Conservation (phyloP, 2,113 vertebrate species). For the Malurus elegans region DNA sequence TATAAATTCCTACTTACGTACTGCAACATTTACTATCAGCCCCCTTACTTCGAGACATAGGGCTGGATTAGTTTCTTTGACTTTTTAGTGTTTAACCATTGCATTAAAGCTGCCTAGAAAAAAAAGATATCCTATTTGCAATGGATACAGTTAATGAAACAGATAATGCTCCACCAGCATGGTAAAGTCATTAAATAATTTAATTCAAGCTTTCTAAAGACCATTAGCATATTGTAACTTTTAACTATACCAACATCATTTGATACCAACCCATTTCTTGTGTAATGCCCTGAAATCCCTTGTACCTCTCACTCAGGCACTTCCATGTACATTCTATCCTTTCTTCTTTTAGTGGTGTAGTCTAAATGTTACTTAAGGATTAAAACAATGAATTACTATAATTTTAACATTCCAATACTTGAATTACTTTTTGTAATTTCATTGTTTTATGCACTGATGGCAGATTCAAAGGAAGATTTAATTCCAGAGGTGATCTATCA, state of each 20-base stretch:
- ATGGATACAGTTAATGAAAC: background rate
- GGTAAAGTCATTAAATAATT: background rate
- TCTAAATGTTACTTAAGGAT: background rate
- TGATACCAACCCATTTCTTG: background rate
- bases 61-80: background rate
- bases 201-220: background rate
- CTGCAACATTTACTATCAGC: background rate
- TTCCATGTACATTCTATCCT: background rate
- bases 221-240: background rate
- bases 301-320: background rate
- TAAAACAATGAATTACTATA: background rate
- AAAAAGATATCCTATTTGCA: background rate
- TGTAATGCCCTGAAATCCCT: background rate
- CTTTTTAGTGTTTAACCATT: background rate
- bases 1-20: background rate
- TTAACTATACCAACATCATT: background rate
- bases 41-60: background rate
- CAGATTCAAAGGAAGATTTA: background rate
- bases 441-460: background rate
- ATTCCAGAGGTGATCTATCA: background rate
- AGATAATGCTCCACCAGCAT: background rate
- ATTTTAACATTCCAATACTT: background rate
- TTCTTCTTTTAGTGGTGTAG: background rate
- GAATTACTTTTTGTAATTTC: background rate
- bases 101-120: background rate